Percentiles rank a stretch among this genome's conserved stretches.
phyloP scores from a whole-genome alignment of 1,140 invertebrate species.

The Drusus annulatus region DNA sequence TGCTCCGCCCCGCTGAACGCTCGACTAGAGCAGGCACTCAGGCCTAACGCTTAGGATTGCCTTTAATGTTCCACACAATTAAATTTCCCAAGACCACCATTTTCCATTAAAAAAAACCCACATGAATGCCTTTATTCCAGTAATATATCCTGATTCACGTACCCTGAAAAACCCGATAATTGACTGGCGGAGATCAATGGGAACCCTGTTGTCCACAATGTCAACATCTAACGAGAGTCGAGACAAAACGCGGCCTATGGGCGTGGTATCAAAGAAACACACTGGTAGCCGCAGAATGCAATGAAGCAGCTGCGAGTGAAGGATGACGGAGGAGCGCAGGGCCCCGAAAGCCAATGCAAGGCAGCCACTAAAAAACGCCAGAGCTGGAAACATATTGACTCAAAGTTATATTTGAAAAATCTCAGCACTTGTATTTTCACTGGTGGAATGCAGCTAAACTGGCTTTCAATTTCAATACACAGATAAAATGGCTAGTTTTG shows the following conservation, averaged over 20 bases:
- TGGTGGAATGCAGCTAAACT: too few relatives aligned
- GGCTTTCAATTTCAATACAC: too few relatives aligned
- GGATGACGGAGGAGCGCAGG: constrained; percentile 73
- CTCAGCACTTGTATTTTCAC: too few relatives aligned
- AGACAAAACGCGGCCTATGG: constrained; percentile 81
- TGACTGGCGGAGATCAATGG: constrained; percentile 67
- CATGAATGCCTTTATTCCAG: not conserved
- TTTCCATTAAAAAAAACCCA: too few relatives aligned
- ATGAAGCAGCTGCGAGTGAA: constrained; percentile 76
- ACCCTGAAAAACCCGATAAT: constrained; percentile 64
- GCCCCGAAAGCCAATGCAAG: constrained; percentile 75
- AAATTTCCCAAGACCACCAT: too few relatives aligned
- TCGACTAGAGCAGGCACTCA: too few relatives aligned
- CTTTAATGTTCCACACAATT: too few relatives aligned
- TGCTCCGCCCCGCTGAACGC: too few relatives aligned
- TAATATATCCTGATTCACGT: constrained; percentile 55
- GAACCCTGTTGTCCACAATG: constrained; percentile 60
- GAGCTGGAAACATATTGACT: constrained; percentile 66
- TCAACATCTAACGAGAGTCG: constrained; percentile 83
- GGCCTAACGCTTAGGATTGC: too few relatives aligned
- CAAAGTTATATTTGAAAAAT: too few relatives aligned
- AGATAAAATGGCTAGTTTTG: too few relatives aligned
- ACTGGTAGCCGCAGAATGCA: constrained; percentile 78
- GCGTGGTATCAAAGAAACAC: constrained; percentile 84
- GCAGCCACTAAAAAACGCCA: constrained; percentile 70